Percentiles rank a stretch among this genome's conserved stretches.
Evolutionary conservation across 2,888 invertebrate species (phyloP).

Genomic region (Andricus quercusramuli): DNA sequence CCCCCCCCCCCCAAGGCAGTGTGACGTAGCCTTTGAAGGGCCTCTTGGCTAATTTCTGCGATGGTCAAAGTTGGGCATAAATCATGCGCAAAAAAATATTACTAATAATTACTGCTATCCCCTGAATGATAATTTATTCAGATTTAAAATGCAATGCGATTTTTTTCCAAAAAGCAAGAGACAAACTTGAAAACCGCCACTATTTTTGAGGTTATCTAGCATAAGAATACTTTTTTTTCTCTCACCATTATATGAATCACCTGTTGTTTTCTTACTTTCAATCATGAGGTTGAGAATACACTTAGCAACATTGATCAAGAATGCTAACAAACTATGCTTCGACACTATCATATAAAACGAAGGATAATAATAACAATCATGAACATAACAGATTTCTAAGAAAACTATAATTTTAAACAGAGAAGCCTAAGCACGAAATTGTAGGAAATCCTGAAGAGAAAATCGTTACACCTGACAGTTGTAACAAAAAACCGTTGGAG

Average conservation of each 20-base stretch:
- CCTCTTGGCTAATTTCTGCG: slow-evolving; percentile 16
- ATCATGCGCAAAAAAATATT: not conserved
- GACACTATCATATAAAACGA: not conserved
- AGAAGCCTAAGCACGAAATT: not conserved
- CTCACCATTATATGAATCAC: not conserved
- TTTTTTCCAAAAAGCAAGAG: not conserved
- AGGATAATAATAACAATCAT: not conserved
- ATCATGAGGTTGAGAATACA: not conserved
- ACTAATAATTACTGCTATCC: not conserved
- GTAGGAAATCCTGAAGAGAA: not conserved
- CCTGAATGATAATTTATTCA: not conserved
- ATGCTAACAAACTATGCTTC: not conserved
- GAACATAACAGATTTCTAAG: not conserved
- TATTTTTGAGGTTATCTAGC: slow-evolving; percentile 12
- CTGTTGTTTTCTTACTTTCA: not conserved
- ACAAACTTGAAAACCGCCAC: not conserved
- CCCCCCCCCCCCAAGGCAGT: too few relatives aligned
- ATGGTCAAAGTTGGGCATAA: slow-evolving; percentile 14
- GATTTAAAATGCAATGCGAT: not conserved
- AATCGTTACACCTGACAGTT: not conserved
- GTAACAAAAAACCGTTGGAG: not conserved
- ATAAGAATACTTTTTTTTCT: slow-evolving; percentile 5
- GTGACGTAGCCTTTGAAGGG: too few relatives aligned
- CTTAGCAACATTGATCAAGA: not conserved
- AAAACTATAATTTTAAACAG: not conserved